A percentile compares a stretch with the other conserved stretches of the same genome.
Evolutionary conservation across 2,888 invertebrate species (phyloP).

Genomic region (Hypena proboscidalis): DNA sequence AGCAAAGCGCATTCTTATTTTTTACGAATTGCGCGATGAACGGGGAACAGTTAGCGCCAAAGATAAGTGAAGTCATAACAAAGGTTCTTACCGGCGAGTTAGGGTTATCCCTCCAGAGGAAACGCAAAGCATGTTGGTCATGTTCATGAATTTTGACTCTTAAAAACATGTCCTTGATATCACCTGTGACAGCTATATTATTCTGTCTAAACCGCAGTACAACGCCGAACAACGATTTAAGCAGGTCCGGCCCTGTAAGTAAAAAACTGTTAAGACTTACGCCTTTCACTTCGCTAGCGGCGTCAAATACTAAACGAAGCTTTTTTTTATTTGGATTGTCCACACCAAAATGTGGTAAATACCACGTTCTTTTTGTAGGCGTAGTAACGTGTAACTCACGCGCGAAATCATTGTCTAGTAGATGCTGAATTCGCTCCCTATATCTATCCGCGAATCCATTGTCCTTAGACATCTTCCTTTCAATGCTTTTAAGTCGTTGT

Average conservation of each 20-base stretch:
- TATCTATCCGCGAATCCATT: too few relatives aligned
- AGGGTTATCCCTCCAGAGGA: neutral
- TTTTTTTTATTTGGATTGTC: neutral
- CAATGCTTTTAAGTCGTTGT: too few relatives aligned
- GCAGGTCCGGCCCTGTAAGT: conserved; percentile 27
- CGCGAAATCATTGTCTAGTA: conserved; percentile 3
- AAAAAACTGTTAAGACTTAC: conserved; percentile 11
- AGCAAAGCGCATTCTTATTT: conserved; percentile 32
- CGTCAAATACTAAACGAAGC: neutral
- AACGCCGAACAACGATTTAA: conserved; percentile 26
- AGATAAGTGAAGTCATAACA: conserved; percentile 1
- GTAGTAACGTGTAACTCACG: conserved; percentile 12
- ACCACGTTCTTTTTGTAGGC: conserved; percentile 18
- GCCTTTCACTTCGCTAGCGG: neutral
- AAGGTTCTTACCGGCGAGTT: neutral
- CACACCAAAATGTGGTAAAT: neutral
- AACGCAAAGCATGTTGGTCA: conserved; percentile 20
- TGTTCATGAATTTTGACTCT: conserved; percentile 16
- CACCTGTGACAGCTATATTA: conserved; percentile 20
- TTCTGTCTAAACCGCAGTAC: conserved; percentile 31
- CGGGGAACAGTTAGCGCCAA: conserved; percentile 13
- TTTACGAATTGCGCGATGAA: conserved; percentile 27
- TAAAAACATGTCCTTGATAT: conserved; percentile 31
- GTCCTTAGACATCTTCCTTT: too few relatives aligned
- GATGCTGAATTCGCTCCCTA: too few relatives aligned